phyloP scores from a whole-genome alignment of 1,140 invertebrate genomes.

The Saccostrea cuccullata region DNA sequence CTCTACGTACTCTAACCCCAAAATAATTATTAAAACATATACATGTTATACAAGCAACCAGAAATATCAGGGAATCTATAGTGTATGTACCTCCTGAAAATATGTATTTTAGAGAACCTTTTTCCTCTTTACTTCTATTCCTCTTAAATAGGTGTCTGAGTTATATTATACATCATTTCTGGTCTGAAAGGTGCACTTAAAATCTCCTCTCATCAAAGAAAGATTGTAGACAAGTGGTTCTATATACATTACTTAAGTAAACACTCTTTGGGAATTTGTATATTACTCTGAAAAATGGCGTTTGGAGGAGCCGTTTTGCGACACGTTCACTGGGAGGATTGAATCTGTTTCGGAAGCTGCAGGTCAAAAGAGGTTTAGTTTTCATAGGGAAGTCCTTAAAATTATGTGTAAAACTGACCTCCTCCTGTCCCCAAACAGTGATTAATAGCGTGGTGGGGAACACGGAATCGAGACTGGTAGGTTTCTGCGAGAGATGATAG shows the following conservation, averaged over 20 bases:
- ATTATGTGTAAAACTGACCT: conserved; percentile 30
- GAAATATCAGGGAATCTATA: too few relatives aligned
- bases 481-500: too few relatives aligned
- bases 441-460: neutral
- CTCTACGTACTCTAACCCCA: too few relatives aligned
- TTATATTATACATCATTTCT: neutral
- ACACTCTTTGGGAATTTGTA: conserved; percentile 25
- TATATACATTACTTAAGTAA: conserved; percentile 26
- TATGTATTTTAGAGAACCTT: too few relatives aligned
- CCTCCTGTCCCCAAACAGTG: neutral
- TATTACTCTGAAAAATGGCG: conserved; percentile 28
- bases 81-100: too few relatives aligned
- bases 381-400: conserved; percentile 33
- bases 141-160: neutral
- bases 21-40: too few relatives aligned
- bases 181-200: conserved; percentile 24
- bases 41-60: too few relatives aligned
- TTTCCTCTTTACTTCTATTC: neutral
- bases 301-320: conserved; percentile 17
- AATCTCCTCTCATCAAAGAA: neutral
- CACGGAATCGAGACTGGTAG: too few relatives aligned
- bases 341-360: neutral
- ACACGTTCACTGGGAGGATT: conserved; percentile 23
- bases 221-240: conserved; percentile 2
- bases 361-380: neutral